Evolutionary conservation across 2,113 vertebrate species (phyloP), one percentile per base, ranked within the genome.

Genomic region (Galemys pyrenaicus): DNA sequence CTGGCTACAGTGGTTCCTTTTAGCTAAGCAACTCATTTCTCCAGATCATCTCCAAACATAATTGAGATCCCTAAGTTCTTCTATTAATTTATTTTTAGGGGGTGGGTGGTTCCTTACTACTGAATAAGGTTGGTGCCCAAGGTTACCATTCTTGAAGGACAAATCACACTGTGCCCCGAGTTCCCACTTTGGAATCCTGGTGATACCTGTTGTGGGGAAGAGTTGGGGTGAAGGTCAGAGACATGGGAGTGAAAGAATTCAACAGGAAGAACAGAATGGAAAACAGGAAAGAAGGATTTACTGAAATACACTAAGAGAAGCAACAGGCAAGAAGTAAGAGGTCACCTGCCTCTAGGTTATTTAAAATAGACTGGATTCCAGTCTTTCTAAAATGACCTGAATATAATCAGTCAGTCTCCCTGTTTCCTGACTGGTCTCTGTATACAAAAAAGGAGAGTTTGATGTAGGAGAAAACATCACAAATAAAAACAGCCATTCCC

Each of bases 401-500:
- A 64, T 60, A 67, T 32, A 54, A 49, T 70, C 44, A 74, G 19
- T 60, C 20, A 13, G 6, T 67, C 4, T 1, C 13, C 28, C n/a
- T 56, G 12, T 65, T 74, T 68, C 22, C 56, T 73, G n/a, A 75
- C 15, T 39, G n/a, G 2, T 58, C 11, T 73, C 35, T 30, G 13
- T 56, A 62, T 68, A 65, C 24, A 88, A 86, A 91, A 20, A 3
- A 80, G 6, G 19, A 64, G 24, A 19, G 2, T 70, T 56, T 93
- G 9, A 80, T 20, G 44, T n/a, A 28, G 51, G 30, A 91, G 94
- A 90, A 74, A 51, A 17, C 30, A 77, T 51, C 26, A 89, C 30
- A 91, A 89, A 67, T 51, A 77, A 78, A 91, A 92, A 86, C 9
- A 95, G 4, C 12, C 30, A 35, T n/a, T 80, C 24, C 78, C 35